Evolutionary conservation across 1,140 invertebrate species (phyloP), one percentile per base, ranked within the genome.

Genomic region (Spodoptera litura): DNA sequence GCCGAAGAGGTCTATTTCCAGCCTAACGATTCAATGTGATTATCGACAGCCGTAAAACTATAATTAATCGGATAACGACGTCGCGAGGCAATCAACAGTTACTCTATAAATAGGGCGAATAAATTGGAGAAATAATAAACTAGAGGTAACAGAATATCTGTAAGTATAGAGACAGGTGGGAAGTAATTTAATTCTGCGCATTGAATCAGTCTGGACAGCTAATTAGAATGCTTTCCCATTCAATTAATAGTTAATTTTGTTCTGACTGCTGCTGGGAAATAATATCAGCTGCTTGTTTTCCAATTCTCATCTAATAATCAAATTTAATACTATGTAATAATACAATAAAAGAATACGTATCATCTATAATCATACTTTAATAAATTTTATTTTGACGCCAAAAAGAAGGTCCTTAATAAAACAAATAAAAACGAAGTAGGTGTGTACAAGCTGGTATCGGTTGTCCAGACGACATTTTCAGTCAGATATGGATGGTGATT

Each of bases 401-500:
- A 56, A 20, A 8, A 56, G 9, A 20, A 31, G 31, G 31, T 4
- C 55, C 20, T 1, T 25, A 58, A 25, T 58, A 15, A 58, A 10
- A 3, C 25, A 0, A 58, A 25, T 20, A 20, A 20, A 20, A 20
- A 20, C 20, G 20, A 20, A 20, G 20, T 20, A 20, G 20, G 31
- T 31, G 38, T n/a, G n/a, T 6, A 15, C 3, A 62, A 12, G 6
- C 13, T n/a, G 15, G n/a, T 49, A 15, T 10, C n/a, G 35, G 38
- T 66, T 4, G 62, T 66, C 15, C 38, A 66, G 61, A 15, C 62
- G 38, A 66, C 38, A 66, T 66, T 66, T 66, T 49, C 62, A 66
- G 38, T 9, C 38, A 49, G 38, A 66, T 66, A 66, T 25, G 62
- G 66, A 53, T 53, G 25, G 20, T 70, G 49, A 70, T 53, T 52